Percentiles rank a stretch among this genome's conserved stretches.
Conservation (phyloP, 2,797 vertebrate species). For the Mallotus villosus region DNA sequence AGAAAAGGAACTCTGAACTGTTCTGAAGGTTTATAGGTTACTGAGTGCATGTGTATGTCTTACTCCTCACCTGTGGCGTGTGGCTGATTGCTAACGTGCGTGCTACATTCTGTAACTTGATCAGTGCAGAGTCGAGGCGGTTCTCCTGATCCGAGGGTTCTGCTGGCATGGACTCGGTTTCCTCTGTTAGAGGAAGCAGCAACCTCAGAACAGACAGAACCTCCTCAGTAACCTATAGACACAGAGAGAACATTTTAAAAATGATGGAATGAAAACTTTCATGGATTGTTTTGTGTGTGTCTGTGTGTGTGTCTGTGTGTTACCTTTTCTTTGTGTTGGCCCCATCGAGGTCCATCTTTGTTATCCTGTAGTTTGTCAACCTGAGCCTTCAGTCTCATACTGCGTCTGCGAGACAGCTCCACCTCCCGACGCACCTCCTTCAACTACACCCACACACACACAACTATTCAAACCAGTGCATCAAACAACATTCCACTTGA, state of each 20-base stretch:
- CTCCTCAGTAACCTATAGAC: conserved; percentile 70
- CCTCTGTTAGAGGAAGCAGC: conserved; percentile 65
- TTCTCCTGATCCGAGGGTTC: conserved; percentile 15
- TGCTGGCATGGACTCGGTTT: conserved; percentile 8
- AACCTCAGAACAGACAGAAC: conserved; percentile 70
- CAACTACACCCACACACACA: conserved; percentile 54
- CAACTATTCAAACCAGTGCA: not conserved
- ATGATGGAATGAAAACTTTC: no score
- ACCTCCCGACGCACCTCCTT: conserved; percentile 77
- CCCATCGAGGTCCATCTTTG: conserved; percentile 67
- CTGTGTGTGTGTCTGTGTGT: conserved; percentile 4
- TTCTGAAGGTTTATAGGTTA: not conserved
- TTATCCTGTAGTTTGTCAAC: conserved; percentile 75
- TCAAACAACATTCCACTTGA: not conserved
- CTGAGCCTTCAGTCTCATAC: conserved; percentile 75
- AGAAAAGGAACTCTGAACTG: not conserved
- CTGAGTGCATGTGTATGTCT: not conserved
- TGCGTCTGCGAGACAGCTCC: conserved; percentile 71
- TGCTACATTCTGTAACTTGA: conserved; percentile 67
- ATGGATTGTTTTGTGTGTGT: not conserved
- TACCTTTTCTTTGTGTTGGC: conserved; percentile 67
- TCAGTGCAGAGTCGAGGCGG: conserved; percentile 60
- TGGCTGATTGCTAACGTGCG: conserved; percentile 65
- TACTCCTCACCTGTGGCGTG: conserved; percentile 58
- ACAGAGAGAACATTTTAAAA: not conserved